phyloP scores from a whole-genome alignment of 2,797 vertebrate species.

The Mallotus villosus region DNA sequence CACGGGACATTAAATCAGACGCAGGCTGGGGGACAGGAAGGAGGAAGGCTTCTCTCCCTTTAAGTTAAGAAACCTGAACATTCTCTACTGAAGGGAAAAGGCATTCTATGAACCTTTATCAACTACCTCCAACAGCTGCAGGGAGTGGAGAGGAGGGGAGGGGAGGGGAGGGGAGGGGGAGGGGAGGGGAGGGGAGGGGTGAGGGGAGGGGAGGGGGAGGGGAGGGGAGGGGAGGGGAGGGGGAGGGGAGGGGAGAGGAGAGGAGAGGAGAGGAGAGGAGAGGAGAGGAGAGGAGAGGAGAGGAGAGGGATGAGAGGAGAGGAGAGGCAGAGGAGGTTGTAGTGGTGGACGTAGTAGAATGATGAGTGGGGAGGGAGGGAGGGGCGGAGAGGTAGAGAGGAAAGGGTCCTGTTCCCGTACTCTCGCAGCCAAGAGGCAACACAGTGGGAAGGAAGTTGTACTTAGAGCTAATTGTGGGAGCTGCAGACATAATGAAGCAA shows the following conservation, averaged over 20 bases:
- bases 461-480: conserved; percentile 76
- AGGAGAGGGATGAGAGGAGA: background rate
- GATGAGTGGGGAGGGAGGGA: conserved; percentile 16
- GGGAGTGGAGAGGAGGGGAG: conserved; percentile 47
- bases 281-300: background rate
- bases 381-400: background rate
- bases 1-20: conserved; percentile 34
- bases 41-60: conserved; percentile 1
- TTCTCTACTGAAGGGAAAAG: conserved; percentile 31
- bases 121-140: conserved; percentile 39
- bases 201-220: conserved; percentile 2
- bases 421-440: conserved; percentile 38
- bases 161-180: conserved; percentile 5
- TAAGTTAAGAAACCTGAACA: conserved; percentile 29
- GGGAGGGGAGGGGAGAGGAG: background rate
- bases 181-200: background rate
- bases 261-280: conserved; percentile 12
- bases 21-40: conserved; percentile 5
- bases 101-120: conserved; percentile 42
- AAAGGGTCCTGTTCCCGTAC: conserved; percentile 35
- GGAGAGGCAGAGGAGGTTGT: conserved; percentile 8
- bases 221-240: conserved; percentile 14
- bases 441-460: conserved; percentile 65
- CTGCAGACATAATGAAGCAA: conserved; percentile 72
- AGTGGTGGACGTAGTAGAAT: background rate